phyloP scores from a whole-genome alignment of 2,888 invertebrate genomes.

The Drosophila pullipes region DNA sequence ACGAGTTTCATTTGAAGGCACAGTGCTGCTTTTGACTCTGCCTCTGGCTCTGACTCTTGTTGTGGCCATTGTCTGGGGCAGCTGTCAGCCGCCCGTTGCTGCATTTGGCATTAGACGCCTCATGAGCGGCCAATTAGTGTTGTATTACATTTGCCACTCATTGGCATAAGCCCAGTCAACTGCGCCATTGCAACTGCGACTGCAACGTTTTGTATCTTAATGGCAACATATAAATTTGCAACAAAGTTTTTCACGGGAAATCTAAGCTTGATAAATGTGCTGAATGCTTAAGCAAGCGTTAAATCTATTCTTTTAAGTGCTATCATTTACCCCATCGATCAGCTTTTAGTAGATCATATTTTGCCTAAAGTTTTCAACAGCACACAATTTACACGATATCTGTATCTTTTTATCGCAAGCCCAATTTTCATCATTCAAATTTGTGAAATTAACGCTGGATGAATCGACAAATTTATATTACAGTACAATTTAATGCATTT shows the following conservation, averaged over 20 bases:
- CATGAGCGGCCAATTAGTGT: constrained; percentile 80
- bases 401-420: constrained; percentile 2
- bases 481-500: constrained; percentile 65
- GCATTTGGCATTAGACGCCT: constrained; percentile 74
- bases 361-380: constrained; percentile 38
- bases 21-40: constrained; percentile 10
- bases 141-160: constrained; percentile 76
- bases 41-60: constrained; percentile 18
- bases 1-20: constrained; percentile 73
- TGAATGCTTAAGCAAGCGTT: neutral
- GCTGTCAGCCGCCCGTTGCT: constrained; percentile 37
- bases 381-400: constrained; percentile 32
- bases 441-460: constrained; percentile 71
- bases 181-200: constrained; percentile 25
- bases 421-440: constrained; percentile 53
- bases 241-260: constrained; percentile 19
- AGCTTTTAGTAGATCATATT: neutral
- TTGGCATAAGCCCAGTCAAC: constrained; percentile 49
- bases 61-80: constrained; percentile 65
- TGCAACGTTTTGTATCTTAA: constrained; percentile 50
- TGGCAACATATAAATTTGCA: constrained; percentile 57
- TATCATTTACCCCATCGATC: constrained; percentile 13
- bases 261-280: constrained; percentile 40
- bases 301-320: constrained; percentile 4
- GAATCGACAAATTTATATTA: constrained; percentile 61